A percentile compares a stretch with the other conserved stretches of the same genome.
phyloP scores from a whole-genome alignment of 2,888 invertebrate genomes.

The Trachelus tabidus region DNA sequence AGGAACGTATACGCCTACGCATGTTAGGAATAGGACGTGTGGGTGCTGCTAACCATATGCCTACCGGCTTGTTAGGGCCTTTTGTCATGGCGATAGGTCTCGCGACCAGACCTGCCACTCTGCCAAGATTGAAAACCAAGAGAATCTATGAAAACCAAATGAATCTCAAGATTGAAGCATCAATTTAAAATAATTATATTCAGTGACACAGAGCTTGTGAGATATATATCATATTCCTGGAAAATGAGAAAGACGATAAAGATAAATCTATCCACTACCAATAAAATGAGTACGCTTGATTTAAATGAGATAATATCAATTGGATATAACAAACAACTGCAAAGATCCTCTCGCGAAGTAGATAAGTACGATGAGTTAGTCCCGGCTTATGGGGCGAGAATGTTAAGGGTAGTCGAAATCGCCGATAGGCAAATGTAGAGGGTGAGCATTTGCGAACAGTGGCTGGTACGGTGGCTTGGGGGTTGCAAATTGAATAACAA shows the following conservation, averaged over 20 bases:
- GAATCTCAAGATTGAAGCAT: neutral
- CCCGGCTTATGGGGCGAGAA: neutral
- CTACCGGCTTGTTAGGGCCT: conserved; percentile 46
- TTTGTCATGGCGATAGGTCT: conserved; percentile 31
- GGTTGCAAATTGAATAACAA: conserved; percentile 63
- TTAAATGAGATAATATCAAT: neutral
- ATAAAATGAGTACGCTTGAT: neutral
- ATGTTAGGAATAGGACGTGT: neutral
- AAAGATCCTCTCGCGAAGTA: neutral
- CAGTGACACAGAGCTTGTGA: neutral
- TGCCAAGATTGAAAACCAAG: neutral
- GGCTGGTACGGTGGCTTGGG: conserved; percentile 42
- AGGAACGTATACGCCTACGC: neutral
- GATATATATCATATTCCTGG: neutral
- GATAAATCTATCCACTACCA: neutral
- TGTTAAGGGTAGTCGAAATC: neutral
- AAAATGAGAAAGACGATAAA: neutral
- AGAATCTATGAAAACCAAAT: neutral
- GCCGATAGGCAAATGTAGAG: neutral
- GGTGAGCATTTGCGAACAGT: conserved; percentile 38
- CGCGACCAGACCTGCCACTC: neutral
- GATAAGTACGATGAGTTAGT: neutral
- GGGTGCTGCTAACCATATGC: conserved; percentile 47
- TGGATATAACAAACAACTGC: neutral
- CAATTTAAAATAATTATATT: neutral